Percentiles rank a stretch among this genome's conserved stretches.
Conservation (phyloP, 2,888 invertebrate species). For the Erebia palarica region DNA sequence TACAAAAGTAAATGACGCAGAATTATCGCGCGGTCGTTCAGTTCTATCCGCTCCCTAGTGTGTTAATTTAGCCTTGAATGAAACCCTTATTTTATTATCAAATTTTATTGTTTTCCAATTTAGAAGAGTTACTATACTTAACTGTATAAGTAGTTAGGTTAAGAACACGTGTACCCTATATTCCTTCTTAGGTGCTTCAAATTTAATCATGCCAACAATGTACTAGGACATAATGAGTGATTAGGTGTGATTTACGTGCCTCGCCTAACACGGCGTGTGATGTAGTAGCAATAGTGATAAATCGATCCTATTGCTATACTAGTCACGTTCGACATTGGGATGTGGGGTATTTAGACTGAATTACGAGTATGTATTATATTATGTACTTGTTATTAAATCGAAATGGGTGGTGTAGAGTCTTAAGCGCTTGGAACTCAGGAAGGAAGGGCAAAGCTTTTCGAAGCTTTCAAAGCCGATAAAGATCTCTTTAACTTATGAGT, state of each 20-base stretch:
- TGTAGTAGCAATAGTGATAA: conserved; percentile 33
- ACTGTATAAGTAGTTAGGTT: too few species aligned
- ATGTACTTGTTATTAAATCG: not conserved
- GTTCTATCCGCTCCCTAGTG: too few species aligned
- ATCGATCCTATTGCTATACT: conserved; percentile 30
- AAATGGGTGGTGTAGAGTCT: not conserved
- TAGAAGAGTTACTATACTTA: too few species aligned
- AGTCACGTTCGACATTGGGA: conserved; percentile 33
- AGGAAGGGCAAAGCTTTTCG: too few species aligned
- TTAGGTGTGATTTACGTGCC: conserved; percentile 32
- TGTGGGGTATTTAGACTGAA: conserved; percentile 28
- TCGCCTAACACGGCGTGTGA: conserved; percentile 25
- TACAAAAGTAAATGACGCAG: too few species aligned
- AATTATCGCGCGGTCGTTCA: too few species aligned
- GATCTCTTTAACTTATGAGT: too few species aligned
- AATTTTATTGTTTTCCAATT: too few species aligned
- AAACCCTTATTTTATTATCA: too few species aligned
- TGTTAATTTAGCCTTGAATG: too few species aligned
- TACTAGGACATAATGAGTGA: conserved; percentile 25
- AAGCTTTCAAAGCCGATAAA: too few species aligned
- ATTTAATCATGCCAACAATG: conserved; percentile 9
- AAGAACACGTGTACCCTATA: not conserved
- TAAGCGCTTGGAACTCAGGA: not conserved
- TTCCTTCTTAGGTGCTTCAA: not conserved
- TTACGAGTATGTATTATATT: conserved; percentile 7